Evolutionary conservation across 2,888 invertebrate species (phyloP), one percentile per base, ranked within the genome.

Genomic region (Stegana nigrithorax): DNA sequence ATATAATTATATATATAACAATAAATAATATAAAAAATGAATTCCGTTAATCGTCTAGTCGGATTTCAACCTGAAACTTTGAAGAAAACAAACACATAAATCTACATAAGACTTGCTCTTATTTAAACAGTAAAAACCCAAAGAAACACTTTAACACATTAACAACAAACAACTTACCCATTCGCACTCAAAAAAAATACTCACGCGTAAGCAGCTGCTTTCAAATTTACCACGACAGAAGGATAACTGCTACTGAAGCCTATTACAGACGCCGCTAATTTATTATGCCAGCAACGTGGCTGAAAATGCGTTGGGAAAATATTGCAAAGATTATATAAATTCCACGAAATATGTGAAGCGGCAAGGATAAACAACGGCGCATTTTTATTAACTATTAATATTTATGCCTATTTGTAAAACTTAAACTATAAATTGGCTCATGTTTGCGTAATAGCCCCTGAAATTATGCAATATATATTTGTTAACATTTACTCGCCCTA

Each of bases 221-320:
- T 5, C 17, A 19, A 4, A 45, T 2, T 1, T 17, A 45, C 10
- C 19, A 45, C 5, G 45, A 2, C 14, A 47, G 8, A 14, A 47
- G 23, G 23, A 47, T 10, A 19, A 7, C 14, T 23, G 23, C 7
- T 12, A 47, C 21, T 23, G 12, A 44, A 19, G 17, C 17, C 29
- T 17, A 12, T 29, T 36, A 55, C 36, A 55, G 53, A 21, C 26
- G 50, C 26, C 50, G 26, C 17, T 25, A 55, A 36, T 36, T 36
- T 36, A 55, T 21, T 47, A 23, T 55, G 53, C 32, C 32, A 55
- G 21, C 53, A 26, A 78, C 67, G 75, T 75, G 78, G 75, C 75
- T 75, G 75, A 75, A 75, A 70, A 70, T 69, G 67, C 68, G 71
- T 74, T 75, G 76, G 74, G 70, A 55, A 55, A 21, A 36, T 14